Evolutionary conservation across 1,140 invertebrate genomes (phyloP).

Genomic region (Diorhabda elongata): DNA sequence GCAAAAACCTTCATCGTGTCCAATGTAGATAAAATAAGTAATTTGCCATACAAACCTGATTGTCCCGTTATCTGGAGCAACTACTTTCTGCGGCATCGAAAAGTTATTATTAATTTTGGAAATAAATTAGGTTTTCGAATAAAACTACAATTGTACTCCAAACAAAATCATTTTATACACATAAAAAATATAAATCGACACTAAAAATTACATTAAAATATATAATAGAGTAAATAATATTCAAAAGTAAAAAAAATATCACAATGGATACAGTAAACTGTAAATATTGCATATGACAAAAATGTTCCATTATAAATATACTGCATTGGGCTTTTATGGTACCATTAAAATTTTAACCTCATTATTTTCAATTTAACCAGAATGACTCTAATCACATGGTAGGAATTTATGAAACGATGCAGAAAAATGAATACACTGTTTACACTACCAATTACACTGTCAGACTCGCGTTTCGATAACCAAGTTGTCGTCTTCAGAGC

Average conservation of each 20-base stretch:
- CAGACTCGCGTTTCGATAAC: neutral
- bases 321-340: neutral
- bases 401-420: no score
- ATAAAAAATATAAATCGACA: slow-evolving; percentile 3
- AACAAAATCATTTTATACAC: slow-evolving; percentile 1
- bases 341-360: neutral
- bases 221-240: neutral
- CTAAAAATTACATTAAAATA: neutral
- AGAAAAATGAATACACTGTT: no score
- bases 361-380: neutral
- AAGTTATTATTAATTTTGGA: no score
- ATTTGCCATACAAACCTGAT: no score
- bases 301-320: neutral
- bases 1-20: no score
- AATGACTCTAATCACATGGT: neutral
- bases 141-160: neutral
- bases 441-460: no score
- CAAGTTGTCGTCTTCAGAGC: neutral
- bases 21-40: no score
- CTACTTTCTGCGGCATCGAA: no score
- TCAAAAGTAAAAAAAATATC: neutral
- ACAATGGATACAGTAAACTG: neutral
- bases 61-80: no score
- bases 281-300: neutral
- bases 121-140: no score